Conservation (phyloP, 2,888 invertebrate species). For the Chorisops tibialis region DNA sequence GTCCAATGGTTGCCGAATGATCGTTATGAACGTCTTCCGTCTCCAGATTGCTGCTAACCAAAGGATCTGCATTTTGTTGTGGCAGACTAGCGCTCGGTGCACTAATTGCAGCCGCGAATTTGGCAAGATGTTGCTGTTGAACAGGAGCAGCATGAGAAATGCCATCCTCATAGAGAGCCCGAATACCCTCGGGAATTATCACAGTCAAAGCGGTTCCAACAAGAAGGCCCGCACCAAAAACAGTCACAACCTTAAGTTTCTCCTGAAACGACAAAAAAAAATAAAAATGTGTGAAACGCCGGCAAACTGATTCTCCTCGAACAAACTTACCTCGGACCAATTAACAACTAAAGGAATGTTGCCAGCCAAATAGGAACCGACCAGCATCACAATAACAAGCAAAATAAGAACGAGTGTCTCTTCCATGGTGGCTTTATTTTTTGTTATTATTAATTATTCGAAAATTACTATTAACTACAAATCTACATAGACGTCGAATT, state of each 20-base stretch:
- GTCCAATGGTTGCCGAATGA: slow-evolving; percentile 65
- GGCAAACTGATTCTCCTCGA: too few relatives aligned
- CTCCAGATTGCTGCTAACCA: background rate
- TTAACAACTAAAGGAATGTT: slow-evolving; percentile 90
- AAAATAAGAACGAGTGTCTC: slow-evolving; percentile 79
- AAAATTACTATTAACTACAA: too few relatives aligned
- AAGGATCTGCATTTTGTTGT: background rate
- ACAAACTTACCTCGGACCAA: slow-evolving; percentile 84
- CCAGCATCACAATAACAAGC: slow-evolving; percentile 86
- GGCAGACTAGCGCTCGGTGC: background rate
- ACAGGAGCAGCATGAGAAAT: background rate
- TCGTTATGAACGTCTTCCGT: slow-evolving; percentile 34
- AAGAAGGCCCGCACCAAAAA: slow-evolving; percentile 93
- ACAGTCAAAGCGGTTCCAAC: slow-evolving; percentile 97
- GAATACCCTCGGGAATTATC: slow-evolving; percentile 98
- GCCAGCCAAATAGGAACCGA: slow-evolving; percentile 94
- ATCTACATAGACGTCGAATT: too few relatives aligned
- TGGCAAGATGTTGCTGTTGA: background rate
- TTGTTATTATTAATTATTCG: too few relatives aligned
- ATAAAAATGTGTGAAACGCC: too few relatives aligned
- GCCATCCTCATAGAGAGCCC: slow-evolving; percentile 63
- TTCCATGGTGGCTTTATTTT: slow-evolving; percentile 72
- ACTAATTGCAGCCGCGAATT: background rate
- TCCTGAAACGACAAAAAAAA: slow-evolving; percentile 61
- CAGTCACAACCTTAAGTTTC: slow-evolving; percentile 88